Evolutionary conservation across 2,113 vertebrate species (phyloP).

Genomic region (Myodes glareolus): DNA sequence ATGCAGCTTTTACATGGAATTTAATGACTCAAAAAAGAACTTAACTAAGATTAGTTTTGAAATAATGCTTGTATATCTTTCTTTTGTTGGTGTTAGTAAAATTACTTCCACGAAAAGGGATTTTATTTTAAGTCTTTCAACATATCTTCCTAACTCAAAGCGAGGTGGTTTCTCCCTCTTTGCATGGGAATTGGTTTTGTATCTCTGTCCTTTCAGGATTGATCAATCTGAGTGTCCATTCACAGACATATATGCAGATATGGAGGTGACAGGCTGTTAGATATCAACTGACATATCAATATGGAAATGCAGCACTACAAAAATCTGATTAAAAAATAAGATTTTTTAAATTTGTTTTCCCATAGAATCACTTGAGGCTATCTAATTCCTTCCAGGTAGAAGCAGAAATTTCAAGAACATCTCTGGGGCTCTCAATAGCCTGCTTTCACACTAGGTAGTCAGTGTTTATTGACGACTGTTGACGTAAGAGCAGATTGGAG

Average conservation of each 20-base stretch:
- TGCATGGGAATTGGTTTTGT: background rate
- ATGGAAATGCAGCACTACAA: background rate
- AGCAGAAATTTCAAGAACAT: background rate
- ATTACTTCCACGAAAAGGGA: background rate
- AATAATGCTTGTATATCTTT: background rate
- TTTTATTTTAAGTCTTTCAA: slow-evolving; percentile 11
- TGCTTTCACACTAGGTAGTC: background rate
- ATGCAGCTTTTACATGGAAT: background rate
- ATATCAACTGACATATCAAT: background rate
- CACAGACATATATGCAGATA: background rate
- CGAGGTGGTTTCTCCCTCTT: background rate
- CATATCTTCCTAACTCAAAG: background rate
- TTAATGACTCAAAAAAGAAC: background rate
- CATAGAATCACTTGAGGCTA: background rate
- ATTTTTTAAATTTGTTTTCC: background rate
- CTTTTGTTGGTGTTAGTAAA: slow-evolving; percentile 1
- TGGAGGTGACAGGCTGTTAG: background rate
- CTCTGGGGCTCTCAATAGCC: background rate
- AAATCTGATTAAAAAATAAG: background rate
- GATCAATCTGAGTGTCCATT: background rate
- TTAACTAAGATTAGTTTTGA: slow-evolving; percentile 29
- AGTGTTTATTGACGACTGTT: slow-evolving; percentile 11
- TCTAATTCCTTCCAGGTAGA: slow-evolving; percentile 13
- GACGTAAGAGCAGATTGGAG: background rate
- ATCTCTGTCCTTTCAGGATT: background rate